phyloP scores from a whole-genome alignment of 2,113 vertebrate genomes.

The Burhinus oedicnemus region DNA sequence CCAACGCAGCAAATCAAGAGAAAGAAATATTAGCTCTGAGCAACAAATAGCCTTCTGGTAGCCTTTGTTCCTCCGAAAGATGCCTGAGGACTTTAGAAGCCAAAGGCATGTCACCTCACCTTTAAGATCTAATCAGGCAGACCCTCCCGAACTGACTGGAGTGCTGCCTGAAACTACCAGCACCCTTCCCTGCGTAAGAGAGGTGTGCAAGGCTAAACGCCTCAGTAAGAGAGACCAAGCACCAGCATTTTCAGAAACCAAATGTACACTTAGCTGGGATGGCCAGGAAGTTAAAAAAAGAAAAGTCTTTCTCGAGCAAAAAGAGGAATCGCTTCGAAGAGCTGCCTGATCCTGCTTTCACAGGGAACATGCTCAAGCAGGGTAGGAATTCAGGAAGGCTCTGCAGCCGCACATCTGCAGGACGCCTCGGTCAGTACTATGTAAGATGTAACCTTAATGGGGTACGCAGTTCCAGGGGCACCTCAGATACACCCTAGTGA shows the following conservation, averaged over 20 bases:
- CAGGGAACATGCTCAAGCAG: not conserved
- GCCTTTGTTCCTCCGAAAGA: not conserved
- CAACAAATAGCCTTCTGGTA: not conserved
- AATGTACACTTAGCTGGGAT: not conserved
- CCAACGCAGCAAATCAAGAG: not conserved
- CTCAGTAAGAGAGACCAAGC: not conserved
- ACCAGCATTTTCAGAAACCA: not conserved
- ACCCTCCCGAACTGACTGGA: not conserved
- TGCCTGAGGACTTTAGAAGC: not conserved
- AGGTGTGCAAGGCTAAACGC: not conserved
- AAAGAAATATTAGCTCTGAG: not conserved
- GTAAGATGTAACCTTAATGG: not conserved
- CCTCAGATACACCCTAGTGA: not conserved
- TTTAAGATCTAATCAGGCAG: not conserved
- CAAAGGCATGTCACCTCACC: not conserved
- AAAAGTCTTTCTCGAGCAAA: not conserved
- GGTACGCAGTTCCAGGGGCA: not conserved
- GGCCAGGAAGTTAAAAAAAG: not conserved
- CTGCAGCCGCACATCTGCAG: not conserved
- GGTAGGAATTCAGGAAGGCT: not conserved
- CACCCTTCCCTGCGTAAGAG: not conserved
- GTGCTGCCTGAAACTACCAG: not conserved
- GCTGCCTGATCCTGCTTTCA: not conserved
- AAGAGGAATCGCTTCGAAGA: not conserved
- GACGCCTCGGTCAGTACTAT: not conserved